Conservation (phyloP, 2,113 vertebrate genomes). For the Leptodactylus fuscus region DNA sequence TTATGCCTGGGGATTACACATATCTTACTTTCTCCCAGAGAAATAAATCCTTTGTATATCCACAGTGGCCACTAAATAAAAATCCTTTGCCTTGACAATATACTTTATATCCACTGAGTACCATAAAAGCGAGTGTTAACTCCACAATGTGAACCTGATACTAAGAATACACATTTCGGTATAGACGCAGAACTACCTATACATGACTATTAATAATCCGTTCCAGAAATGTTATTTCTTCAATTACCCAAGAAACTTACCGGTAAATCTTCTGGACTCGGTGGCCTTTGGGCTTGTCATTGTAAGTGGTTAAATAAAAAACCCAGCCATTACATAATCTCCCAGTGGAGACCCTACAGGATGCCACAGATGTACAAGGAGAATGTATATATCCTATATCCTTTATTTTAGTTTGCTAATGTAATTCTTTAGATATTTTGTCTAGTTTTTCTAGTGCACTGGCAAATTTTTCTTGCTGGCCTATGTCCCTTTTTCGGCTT, state of each 20-base stretch:
- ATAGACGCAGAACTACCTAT: constrained; percentile 15
- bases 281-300: not conserved
- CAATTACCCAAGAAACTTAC: not conserved
- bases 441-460: too few relatives aligned
- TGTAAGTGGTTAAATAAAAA: not conserved
- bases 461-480: too few relatives aligned
- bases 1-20: constrained; percentile 17
- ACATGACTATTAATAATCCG: not conserved
- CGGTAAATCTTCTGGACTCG: not conserved
- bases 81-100: not conserved
- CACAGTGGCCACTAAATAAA: constrained; percentile 6
- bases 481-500: too few relatives aligned
- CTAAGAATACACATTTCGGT: not conserved
- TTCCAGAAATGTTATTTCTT: constrained; percentile 20
- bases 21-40: constrained; percentile 5
- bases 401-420: not conserved
- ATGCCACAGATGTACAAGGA: not conserved
- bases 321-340: not conserved
- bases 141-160: not conserved
- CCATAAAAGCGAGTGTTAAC: constrained; percentile 19
- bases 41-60: constrained; percentile 7
- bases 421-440: too few relatives aligned
- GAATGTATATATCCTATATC: not conserved
- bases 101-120: not conserved
- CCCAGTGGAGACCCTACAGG: not conserved